Conservation (phyloP, 2,113 vertebrate genomes). For the Cygnus atratus region DNA sequence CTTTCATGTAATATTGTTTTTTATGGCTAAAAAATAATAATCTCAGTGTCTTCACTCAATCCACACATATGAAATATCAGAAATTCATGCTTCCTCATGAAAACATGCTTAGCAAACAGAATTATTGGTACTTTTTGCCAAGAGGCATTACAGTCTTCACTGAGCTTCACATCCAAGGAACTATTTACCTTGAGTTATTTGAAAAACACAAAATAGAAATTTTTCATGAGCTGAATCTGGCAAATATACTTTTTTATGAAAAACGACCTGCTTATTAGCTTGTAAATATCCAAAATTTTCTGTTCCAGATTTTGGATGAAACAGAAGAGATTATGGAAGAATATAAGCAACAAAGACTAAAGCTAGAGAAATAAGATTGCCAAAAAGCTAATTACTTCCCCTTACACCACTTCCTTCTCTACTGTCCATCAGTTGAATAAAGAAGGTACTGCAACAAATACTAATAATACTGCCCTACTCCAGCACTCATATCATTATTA, state of each 20-base stretch:
- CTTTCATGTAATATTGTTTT: rapidly evolving
- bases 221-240: not conserved
- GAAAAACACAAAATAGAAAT: not conserved
- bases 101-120: not conserved
- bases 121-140: not conserved
- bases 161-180: not conserved
- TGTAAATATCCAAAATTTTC: not conserved
- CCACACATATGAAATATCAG: not conserved
- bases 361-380: not conserved
- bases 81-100: not conserved
- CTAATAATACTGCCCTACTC: not conserved
- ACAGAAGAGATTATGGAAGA: not conserved
- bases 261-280: not conserved
- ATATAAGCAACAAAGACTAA: not conserved
- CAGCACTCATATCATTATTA: not conserved
- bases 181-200: not conserved
- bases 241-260: not conserved
- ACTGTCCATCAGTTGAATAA: not conserved
- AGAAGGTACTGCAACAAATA: not conserved
- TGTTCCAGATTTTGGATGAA: not conserved
- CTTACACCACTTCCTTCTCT: not conserved
- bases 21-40: not conserved
- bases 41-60: not conserved
- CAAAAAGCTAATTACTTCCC: not conserved
- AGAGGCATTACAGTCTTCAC: not conserved